Conservation (phyloP, 2,113 vertebrate genomes). For the Perca schrenkii region DNA sequence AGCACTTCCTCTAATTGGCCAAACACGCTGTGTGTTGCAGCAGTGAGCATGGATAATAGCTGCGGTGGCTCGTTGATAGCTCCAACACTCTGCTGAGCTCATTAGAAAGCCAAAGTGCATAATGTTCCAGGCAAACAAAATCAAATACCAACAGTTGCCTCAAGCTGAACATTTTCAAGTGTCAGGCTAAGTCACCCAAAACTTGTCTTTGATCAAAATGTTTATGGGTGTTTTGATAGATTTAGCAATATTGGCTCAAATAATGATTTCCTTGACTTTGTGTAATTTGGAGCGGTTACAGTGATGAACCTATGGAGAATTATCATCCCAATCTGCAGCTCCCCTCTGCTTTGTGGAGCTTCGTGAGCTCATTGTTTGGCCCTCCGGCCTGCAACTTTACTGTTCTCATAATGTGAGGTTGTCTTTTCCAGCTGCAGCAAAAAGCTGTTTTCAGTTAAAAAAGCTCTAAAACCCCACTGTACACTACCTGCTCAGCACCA, state of each 20-base stretch:
- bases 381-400: not conserved
- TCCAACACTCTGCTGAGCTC: conserved; percentile 52
- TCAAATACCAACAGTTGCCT: conserved; percentile 13
- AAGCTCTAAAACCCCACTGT: not conserved
- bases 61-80: conserved; percentile 48
- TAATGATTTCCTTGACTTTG: not conserved
- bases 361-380: not conserved
- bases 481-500: not conserved
- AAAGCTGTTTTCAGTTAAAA: not conserved
- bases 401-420: not conserved
- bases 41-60: conserved; percentile 31
- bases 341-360: not conserved
- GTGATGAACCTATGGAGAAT: not conserved
- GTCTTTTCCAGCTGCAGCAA: not conserved
- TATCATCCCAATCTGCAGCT: not conserved
- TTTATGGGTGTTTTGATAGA: not conserved
- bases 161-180: conserved; percentile 4
- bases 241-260: not conserved
- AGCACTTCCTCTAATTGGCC: conserved; percentile 60
- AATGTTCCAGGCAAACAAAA: conserved; percentile 41
- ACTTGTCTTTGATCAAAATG: conserved; percentile 17
- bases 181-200: conserved; percentile 6
- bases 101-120: conserved; percentile 60
- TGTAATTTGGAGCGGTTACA: not conserved
- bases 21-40: conserved; percentile 36